Percentiles rank a stretch among this genome's conserved stretches.
Evolutionary conservation across 2,797 vertebrate species (phyloP).

Genomic region (Acanthurus tractus): DNA sequence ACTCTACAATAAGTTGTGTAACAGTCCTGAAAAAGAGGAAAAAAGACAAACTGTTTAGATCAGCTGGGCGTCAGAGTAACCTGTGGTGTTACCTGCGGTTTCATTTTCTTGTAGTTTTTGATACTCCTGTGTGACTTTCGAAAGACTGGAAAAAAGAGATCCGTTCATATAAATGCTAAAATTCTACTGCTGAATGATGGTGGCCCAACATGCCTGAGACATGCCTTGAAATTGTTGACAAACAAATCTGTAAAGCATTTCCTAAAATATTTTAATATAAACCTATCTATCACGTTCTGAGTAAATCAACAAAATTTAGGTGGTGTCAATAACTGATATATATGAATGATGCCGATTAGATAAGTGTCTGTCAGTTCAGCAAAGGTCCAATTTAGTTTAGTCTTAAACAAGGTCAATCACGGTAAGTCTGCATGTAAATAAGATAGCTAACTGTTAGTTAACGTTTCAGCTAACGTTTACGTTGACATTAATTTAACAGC

Average conservation of each 20-base stretch:
- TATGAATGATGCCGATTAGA: not conserved
- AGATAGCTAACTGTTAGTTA: not conserved
- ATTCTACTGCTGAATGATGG: not conserved
- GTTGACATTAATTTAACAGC: not conserved
- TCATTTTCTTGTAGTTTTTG: not conserved
- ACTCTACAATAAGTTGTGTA: not conserved
- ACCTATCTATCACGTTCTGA: too few species aligned
- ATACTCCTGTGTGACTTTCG: not conserved
- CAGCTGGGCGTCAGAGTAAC: not conserved
- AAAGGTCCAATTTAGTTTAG: not conserved
- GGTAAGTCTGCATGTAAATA: not conserved
- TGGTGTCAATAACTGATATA: not conserved
- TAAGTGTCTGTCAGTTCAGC: not conserved
- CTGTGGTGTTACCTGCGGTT: not conserved
- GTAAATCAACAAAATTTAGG: not conserved
- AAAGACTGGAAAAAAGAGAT: not conserved
- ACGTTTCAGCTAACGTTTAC: slow-evolving; percentile 5
- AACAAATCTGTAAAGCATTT: not conserved
- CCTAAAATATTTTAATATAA: not conserved
- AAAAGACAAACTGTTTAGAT: not conserved
- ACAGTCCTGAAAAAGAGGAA: not conserved
- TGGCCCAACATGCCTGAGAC: not conserved
- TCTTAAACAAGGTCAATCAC: not conserved
- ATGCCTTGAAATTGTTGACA: slow-evolving; percentile 1
- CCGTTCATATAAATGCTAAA: not conserved